Evolutionary conservation across 2,113 vertebrate species (phyloP).

Genomic region (Ascaphus truei): DNA sequence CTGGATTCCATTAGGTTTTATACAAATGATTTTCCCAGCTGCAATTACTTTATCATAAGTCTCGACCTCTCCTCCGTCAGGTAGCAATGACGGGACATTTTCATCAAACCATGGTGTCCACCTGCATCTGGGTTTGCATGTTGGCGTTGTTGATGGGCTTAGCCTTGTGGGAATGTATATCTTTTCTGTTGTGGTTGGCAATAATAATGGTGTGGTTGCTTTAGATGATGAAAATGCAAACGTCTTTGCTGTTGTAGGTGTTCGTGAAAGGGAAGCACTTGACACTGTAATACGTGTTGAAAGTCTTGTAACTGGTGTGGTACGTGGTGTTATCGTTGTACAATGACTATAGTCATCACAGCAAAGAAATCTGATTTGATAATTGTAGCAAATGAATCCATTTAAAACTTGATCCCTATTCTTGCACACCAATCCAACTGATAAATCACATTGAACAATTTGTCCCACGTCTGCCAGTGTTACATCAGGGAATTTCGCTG

Average conservation of each 20-base stretch:
- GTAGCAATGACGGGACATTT: not conserved
- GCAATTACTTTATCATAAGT: not conserved
- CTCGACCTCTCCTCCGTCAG: not conserved
- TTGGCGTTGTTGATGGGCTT: not conserved
- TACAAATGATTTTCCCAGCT: not conserved
- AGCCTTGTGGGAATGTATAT: too few relatives aligned
- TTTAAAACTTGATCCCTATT: conserved; percentile 50
- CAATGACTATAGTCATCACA: conserved; percentile 44
- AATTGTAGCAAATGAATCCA: conserved; percentile 55
- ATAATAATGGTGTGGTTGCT: too few relatives aligned
- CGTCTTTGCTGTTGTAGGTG: not conserved
- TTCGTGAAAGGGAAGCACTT: not conserved
- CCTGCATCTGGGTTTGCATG: not conserved
- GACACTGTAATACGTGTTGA: not conserved
- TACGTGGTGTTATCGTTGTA: not conserved
- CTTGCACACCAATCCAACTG: conserved; percentile 50
- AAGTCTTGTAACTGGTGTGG: not conserved
- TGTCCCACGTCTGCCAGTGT: conserved; percentile 42
- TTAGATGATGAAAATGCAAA: too few relatives aligned
- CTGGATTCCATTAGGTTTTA: not conserved
- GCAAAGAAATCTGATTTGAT: conserved; percentile 49
- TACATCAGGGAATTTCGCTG: not conserved
- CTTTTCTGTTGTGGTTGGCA: too few relatives aligned
- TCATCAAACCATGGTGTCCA: not conserved
- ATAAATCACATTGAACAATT: conserved; percentile 42